phyloP scores from a whole-genome alignment of 2,888 invertebrate genomes.

The Nomada lathburiana region DNA sequence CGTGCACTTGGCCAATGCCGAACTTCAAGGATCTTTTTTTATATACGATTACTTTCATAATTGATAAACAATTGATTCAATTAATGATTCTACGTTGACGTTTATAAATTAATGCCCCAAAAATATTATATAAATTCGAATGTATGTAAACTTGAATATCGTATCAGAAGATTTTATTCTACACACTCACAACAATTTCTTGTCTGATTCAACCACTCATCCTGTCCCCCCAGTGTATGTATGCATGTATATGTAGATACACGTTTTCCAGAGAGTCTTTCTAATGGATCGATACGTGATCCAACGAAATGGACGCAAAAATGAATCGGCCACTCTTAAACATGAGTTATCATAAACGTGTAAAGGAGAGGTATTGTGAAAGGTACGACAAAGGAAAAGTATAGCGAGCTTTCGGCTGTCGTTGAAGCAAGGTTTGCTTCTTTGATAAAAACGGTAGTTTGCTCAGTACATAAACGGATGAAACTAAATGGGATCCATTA shows the following conservation, averaged over 20 bases:
- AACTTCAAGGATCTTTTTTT: too few relatives aligned
- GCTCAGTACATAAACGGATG: background rate
- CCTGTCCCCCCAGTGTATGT: background rate
- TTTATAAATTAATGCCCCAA: too few relatives aligned
- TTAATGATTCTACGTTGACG: too few relatives aligned
- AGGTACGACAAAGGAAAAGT: background rate
- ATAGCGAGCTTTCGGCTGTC: slow-evolving; percentile 2
- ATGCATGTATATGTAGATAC: background rate
- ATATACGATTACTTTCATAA: too few relatives aligned
- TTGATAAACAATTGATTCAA: too few relatives aligned
- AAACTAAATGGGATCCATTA: background rate
- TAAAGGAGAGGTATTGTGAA: background rate
- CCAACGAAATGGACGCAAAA: slow-evolving; percentile 22
- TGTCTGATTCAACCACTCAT: too few relatives aligned
- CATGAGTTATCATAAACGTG: slow-evolving; percentile 22
- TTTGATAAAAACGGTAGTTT: slow-evolving; percentile 2
- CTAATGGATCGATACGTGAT: slow-evolving; percentile 1
- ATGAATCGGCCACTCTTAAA: slow-evolving; percentile 17
- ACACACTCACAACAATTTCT: too few relatives aligned
- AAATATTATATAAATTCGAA: too few relatives aligned
- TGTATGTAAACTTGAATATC: too few relatives aligned
- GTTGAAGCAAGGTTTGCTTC: background rate
- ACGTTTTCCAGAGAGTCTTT: background rate
- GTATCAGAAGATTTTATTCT: too few relatives aligned
- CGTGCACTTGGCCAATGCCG: too few relatives aligned